Evolutionary conservation across 2,888 invertebrate species (phyloP).

Genomic region (Salpingus planirostris): DNA sequence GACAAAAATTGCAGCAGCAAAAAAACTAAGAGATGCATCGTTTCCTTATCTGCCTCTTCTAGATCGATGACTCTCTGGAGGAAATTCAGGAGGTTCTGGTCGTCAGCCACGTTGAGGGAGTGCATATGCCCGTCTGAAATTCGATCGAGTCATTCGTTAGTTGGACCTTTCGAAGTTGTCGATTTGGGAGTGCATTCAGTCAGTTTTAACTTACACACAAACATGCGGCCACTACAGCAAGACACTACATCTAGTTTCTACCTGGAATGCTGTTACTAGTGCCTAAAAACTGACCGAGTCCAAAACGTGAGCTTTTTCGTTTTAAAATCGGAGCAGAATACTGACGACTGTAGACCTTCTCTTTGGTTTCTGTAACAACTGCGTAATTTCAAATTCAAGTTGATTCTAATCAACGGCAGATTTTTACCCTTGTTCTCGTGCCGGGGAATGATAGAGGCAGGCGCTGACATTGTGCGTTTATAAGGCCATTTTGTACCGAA

Average conservation of each 20-base stretch:
- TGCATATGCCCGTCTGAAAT: conserved; percentile 71
- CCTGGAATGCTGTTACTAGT: conserved; percentile 54
- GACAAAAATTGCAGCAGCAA: conserved; percentile 96
- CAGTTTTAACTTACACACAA: conserved; percentile 21
- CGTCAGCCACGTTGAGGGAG: conserved; percentile 73
- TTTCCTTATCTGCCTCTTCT: conserved; percentile 92
- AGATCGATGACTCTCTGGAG: conserved; percentile 84
- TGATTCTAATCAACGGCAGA: too few species aligned
- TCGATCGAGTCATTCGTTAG: neutral
- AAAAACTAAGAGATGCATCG: conserved; percentile 87
- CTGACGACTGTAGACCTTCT: conserved; percentile 83
- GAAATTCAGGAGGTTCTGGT: conserved; percentile 66
- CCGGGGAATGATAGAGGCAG: conserved; percentile 70
- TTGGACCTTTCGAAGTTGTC: neutral
- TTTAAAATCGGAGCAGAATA: conserved; percentile 93
- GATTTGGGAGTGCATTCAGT: neutral
- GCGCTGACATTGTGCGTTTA: conserved; percentile 89
- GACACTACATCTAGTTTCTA: conserved; percentile 45
- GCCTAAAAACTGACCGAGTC: conserved; percentile 75
- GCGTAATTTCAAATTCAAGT: conserved; percentile 2
- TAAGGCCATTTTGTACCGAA: conserved; percentile 92
- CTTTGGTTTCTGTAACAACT: conserved; percentile 49
- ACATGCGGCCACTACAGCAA: conserved; percentile 41
- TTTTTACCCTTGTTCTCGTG: conserved; percentile 55
- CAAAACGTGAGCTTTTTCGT: conserved; percentile 86